A percentile compares a stretch with the other conserved stretches of the same genome.
These are phyloP conservation scores for Enteromius paludinosus DNA, from an alignment of 2,797 vertebrate genomes.

Conservation along the genomic window DNA sequence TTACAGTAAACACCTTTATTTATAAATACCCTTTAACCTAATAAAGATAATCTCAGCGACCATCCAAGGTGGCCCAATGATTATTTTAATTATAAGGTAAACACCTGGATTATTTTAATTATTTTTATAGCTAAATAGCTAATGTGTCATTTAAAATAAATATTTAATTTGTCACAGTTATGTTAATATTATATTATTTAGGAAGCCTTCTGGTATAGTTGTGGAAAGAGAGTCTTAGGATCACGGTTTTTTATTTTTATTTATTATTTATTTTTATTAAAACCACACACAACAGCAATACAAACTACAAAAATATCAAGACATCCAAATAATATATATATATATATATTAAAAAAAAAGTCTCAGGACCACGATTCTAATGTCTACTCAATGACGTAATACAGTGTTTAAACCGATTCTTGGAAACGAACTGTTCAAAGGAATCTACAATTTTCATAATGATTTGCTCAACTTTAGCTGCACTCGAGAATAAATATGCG, in stretches of 20 bases:
- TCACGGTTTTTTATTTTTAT: too few species aligned
- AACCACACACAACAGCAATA: too few species aligned
- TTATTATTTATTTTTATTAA: too few species aligned
- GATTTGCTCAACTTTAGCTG: too few species aligned
- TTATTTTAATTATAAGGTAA: too few species aligned
- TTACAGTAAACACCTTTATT: not conserved
- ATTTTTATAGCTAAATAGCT: not conserved
- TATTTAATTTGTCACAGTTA: not conserved
- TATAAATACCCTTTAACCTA: not conserved
- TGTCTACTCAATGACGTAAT: not conserved
- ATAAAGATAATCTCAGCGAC: not conserved
- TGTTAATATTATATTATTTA: not conserved
- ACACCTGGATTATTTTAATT: not conserved
- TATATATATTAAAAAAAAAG: too few species aligned
- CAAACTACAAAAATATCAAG: too few species aligned
- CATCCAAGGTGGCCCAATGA: not conserved
- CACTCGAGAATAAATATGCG: not conserved
- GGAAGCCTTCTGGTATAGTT: not conserved
- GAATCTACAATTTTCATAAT: not conserved
- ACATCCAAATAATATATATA: too few species aligned
- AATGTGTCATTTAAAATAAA: too few species aligned
- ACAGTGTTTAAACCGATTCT: not conserved
- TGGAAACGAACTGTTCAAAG: not conserved
- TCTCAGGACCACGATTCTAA: too few species aligned
- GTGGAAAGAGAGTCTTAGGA: too few species aligned